A percentile compares a stretch with the other conserved stretches of the same genome.
Evolutionary conservation across 2,888 invertebrate genomes (phyloP).

Genomic region (Cataglyphis livida): DNA sequence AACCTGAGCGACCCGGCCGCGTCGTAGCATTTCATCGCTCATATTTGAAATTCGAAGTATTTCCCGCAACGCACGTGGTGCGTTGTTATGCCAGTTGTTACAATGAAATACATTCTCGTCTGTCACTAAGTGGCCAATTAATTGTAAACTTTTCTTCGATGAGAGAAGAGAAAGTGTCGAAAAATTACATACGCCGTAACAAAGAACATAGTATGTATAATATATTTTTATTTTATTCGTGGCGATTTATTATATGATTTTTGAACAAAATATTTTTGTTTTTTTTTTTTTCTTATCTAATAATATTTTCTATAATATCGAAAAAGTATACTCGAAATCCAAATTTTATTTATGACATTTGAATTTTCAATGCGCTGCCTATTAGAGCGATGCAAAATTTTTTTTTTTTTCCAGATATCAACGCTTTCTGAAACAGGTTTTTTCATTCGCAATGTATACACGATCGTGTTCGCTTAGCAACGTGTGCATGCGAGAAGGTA

Average conservation of each 20-base stretch:
- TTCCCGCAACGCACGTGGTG: not conserved
- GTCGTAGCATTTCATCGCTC: slow-evolving; percentile 20
- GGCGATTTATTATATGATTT: not conserved
- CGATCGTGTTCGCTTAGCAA: slow-evolving; percentile 35
- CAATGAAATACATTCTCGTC: not conserved
- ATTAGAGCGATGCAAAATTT: not conserved
- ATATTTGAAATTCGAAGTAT: slow-evolving; percentile 44
- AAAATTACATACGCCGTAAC: not conserved
- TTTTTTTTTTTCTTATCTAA: not conserved
- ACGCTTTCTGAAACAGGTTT: slow-evolving; percentile 11
- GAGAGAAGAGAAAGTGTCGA: not conserved
- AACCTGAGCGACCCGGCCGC: not conserved
- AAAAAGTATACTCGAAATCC: not conserved
- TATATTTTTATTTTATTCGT: too few species aligned
- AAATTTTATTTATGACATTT: not conserved
- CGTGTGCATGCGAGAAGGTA: slow-evolving; percentile 42
- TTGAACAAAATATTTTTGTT: not conserved
- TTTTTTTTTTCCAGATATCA: slow-evolving; percentile 10
- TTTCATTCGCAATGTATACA: slow-evolving; percentile 3
- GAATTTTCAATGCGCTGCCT: not conserved
- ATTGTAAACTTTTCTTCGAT: not conserved
- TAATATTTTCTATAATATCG: too few species aligned
- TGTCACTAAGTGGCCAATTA: not conserved
- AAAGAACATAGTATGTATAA: not conserved
- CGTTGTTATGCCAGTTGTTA: not conserved